phyloP scores from a whole-genome alignment of 2,888 invertebrate species.

The Rhagonycha lutea region DNA sequence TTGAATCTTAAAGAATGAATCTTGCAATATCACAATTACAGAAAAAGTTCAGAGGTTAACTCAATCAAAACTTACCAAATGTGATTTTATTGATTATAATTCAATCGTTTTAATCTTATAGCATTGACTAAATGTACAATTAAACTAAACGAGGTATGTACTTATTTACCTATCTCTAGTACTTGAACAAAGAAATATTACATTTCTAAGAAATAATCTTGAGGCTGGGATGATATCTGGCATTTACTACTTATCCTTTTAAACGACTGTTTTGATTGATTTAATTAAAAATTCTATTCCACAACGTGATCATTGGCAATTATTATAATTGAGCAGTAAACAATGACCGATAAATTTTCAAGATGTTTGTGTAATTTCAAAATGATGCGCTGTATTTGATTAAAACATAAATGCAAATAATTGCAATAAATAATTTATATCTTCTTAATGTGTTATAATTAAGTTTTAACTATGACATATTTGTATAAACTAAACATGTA shows the following conservation, averaged over 20 bases:
- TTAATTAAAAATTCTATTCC: neutral
- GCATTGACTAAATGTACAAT: neutral
- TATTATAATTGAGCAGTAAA: neutral
- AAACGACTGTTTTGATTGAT: neutral
- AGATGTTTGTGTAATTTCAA: neutral
- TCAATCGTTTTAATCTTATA: neutral
- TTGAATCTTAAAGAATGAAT: no score
- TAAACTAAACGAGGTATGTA: neutral
- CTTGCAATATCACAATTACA: no score
- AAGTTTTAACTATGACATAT: neutral
- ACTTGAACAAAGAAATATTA: neutral
- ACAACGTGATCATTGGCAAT: neutral
- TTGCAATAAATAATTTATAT: neutral
- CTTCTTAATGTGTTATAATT: conserved; percentile 1
- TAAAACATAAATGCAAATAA: neutral
- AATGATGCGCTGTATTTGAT: neutral
- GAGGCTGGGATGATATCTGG: neutral
- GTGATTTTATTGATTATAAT: neutral
- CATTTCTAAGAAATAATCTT: neutral
- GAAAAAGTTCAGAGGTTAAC: no score
- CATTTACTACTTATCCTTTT: neutral
- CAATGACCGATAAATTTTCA: neutral
- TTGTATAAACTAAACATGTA: neutral
- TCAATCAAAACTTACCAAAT: no score
- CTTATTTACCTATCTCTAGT: neutral